Evolutionary conservation across 2,113 vertebrate species (phyloP), one percentile per base, ranked within the genome.

Genomic region (Nestor notabilis): DNA sequence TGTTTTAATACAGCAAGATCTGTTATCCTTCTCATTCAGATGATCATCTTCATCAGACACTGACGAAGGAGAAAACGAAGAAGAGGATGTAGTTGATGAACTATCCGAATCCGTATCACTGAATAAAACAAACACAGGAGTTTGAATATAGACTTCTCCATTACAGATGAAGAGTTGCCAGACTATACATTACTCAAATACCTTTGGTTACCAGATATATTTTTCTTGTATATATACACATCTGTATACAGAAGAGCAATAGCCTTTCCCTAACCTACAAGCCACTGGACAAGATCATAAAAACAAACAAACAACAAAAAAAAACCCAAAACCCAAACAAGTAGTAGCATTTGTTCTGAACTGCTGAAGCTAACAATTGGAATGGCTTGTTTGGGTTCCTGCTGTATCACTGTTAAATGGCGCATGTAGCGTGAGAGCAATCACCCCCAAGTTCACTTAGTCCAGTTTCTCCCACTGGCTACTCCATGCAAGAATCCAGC

Each of bases 71-170:
- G 91, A 90, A n/a, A 65, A 93, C 0, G 63, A 70, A 90, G 68
- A 96, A 17, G 87, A 97, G 1, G 93, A 89, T 1, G 96, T 91
- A 25, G 76, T 78, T 23, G 98, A 97, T 39, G 98, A 98, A 95
- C 96, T 98, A 64, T 98, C 98, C 13, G 98, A 98, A 95, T 98
- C 98, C 0, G 95, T 91, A 58, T 98, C 98, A 91, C 98, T 98
- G 75, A 50, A 93, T 33, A 39, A 35, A 75, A 96, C 7, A 87
- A 94, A 91, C 33, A 37, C 0, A 1, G 5, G 21, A 79, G 17
- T 87, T 72, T 84, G 37, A 94, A 90, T 4, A 81, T 4, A 52
- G 69, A 75, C 16, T 44, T 89, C 44, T 35, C 21, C 25, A 33
- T 50, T 31, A 29, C 13, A 72, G n/a, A 66, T 66, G 29, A 58